Conservation (phyloP, 2,797 vertebrate genomes). For the Sebastes trivittatus region DNA sequence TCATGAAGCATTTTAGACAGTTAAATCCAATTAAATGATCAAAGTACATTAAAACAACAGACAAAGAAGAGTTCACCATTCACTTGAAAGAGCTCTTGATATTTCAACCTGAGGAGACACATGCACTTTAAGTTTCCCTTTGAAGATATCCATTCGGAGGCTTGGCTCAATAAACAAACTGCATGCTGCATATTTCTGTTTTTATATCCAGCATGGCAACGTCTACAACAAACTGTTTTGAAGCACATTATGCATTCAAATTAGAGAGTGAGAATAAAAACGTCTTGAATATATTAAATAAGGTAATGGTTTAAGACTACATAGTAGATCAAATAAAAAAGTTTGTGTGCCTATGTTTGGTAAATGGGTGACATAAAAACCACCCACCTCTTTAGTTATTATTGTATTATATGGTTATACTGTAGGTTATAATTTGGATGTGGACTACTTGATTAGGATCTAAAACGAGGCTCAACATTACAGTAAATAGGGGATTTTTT, state of each 20-base stretch:
- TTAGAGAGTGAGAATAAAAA: background rate
- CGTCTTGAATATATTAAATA: background rate
- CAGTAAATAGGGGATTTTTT: background rate
- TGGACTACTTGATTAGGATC: background rate
- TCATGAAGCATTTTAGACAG: background rate
- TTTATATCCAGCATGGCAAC: background rate
- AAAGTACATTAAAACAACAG: background rate
- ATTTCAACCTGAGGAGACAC: background rate
- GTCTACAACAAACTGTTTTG: background rate
- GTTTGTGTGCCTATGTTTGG: background rate
- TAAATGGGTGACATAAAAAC: background rate
- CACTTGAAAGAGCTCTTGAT: conserved; percentile 1
- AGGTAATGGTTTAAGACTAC: background rate
- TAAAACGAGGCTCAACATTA: background rate
- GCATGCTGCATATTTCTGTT: background rate
- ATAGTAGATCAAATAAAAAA: background rate
- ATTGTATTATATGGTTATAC: background rate
- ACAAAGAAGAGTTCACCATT: background rate
- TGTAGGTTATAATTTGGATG: background rate
- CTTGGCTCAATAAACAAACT: conserved; percentile 23
- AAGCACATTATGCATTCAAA: background rate
- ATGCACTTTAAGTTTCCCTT: conserved; percentile 6
- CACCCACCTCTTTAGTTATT: background rate
- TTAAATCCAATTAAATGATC: background rate
- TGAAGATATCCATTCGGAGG: conserved; percentile 21